Conservation (phyloP, 35 echinoderm and acorn worm genomes). For the Diadema setosum region DNA sequence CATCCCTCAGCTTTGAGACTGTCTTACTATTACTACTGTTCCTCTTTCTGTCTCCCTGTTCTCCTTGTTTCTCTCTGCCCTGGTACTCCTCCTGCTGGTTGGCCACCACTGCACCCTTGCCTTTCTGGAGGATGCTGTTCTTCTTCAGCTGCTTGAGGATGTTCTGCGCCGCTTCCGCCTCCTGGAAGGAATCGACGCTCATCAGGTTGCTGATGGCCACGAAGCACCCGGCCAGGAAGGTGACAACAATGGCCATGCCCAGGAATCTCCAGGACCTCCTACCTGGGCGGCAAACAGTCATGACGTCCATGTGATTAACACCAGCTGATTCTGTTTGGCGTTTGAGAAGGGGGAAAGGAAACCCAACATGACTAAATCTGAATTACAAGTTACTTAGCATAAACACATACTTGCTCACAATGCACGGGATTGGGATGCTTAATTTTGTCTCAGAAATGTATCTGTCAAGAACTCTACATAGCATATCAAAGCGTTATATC, state of each 20-base stretch:
- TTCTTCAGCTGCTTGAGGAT: neutral
- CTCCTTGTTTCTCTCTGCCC: neutral
- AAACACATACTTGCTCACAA: too few relatives aligned
- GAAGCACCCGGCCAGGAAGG: constrained; percentile 55
- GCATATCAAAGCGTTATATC: too few relatives aligned
- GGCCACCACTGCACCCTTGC: neutral
- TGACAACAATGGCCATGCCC: neutral
- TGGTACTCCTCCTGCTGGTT: neutral
- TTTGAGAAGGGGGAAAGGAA: too few relatives aligned
- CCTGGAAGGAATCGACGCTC: constrained; percentile 18
- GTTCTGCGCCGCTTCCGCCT: neutral
- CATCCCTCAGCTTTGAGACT: neutral
- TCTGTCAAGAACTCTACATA: too few relatives aligned
- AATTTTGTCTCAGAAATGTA: too few relatives aligned
- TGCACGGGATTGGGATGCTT: too few relatives aligned
- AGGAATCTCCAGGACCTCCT: neutral
- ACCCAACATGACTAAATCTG: too few relatives aligned
- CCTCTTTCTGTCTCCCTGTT: neutral
- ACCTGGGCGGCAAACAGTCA: too few relatives aligned
- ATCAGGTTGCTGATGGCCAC: constrained; percentile 32
- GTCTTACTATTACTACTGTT: neutral
- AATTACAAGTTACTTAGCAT: too few relatives aligned
- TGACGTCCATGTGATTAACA: too few relatives aligned
- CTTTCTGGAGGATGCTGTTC: neutral
- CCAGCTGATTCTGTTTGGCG: too few relatives aligned